Percentiles rank a stretch among this genome's conserved stretches.
Conservation (phyloP, 2,113 vertebrate species). For the Progne subis region DNA sequence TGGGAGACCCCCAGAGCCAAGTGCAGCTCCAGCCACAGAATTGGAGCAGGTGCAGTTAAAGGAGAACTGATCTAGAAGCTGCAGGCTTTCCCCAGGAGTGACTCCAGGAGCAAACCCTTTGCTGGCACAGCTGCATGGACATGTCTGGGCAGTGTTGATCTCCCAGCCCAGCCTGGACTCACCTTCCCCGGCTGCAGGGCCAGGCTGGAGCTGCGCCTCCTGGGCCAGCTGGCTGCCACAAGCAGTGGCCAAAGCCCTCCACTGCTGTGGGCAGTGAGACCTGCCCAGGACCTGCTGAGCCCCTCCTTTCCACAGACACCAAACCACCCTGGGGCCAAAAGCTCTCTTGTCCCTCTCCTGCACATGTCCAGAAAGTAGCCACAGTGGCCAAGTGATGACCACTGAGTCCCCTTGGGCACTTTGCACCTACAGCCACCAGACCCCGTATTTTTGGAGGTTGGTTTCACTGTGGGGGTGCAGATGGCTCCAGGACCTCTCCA, state of each 20-base stretch:
- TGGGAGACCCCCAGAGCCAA: neutral
- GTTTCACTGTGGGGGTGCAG: neutral
- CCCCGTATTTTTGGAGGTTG: fast-evolving
- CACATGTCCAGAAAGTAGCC: neutral
- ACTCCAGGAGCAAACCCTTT: neutral
- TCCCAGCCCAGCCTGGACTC: neutral
- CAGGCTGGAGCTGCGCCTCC: neutral
- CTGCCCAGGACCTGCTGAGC: neutral
- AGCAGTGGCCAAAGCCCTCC: neutral
- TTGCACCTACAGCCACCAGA: neutral
- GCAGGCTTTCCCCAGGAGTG: neutral
- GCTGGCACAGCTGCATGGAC: neutral
- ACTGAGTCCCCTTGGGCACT: neutral
- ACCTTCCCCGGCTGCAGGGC: neutral
- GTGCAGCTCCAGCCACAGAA: neutral
- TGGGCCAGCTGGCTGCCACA: fast-evolving
- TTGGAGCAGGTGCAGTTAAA: fast-evolving
- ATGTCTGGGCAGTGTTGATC: neutral
- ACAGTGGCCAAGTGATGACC: fast-evolving
- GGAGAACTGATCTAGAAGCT: neutral
- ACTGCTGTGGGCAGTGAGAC: neutral
- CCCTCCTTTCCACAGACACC: neutral
- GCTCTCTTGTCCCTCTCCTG: neutral
- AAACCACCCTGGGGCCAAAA: neutral
- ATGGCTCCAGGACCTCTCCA: neutral